A percentile compares a stretch with the other conserved stretches of the same genome.
These are phyloP conservation scores for Sebastes reedi DNA, from an alignment of 2,797 vertebrate species.

Conservation along the genomic window DNA sequence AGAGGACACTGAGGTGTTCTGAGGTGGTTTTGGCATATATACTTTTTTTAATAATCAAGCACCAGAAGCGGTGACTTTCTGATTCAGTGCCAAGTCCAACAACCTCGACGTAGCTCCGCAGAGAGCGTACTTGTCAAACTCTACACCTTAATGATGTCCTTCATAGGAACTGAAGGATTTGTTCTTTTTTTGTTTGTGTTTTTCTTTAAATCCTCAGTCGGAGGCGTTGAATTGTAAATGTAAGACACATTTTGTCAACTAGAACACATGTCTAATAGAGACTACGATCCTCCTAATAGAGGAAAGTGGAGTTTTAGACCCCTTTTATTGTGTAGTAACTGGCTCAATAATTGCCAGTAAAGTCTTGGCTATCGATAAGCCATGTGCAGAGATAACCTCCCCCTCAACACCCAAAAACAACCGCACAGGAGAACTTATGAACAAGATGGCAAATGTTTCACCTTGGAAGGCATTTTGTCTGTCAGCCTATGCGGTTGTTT, in stretches of 20 bases:
- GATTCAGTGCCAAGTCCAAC: constrained; percentile 67
- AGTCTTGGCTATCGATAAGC: constrained; percentile 52
- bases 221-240: constrained; percentile 56
- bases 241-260: constrained; percentile 76
- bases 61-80: constrained; percentile 66
- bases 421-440: not conserved
- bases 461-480: not conserved
- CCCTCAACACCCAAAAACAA: not conserved
- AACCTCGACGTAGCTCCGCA: constrained; percentile 45
- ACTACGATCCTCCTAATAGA: constrained; percentile 55
- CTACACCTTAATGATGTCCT: constrained; percentile 51
- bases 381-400: constrained; percentile 41
- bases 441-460: not conserved
- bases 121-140: constrained; percentile 38
- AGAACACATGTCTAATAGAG: constrained; percentile 68
- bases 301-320: constrained; percentile 68
- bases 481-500: not conserved
- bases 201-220: constrained; percentile 50
- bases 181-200: constrained; percentile 38
- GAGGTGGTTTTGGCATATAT: constrained; percentile 74
- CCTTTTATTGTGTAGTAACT: constrained; percentile 66
- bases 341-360: constrained; percentile 67
- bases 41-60: constrained; percentile 37
- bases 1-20: constrained; percentile 77
- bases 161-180: constrained; percentile 52